These are phyloP conservation scores for Cirrhinus molitorella DNA, from an alignment of 2,797 vertebrate species.

Conservation along the genomic window DNA sequence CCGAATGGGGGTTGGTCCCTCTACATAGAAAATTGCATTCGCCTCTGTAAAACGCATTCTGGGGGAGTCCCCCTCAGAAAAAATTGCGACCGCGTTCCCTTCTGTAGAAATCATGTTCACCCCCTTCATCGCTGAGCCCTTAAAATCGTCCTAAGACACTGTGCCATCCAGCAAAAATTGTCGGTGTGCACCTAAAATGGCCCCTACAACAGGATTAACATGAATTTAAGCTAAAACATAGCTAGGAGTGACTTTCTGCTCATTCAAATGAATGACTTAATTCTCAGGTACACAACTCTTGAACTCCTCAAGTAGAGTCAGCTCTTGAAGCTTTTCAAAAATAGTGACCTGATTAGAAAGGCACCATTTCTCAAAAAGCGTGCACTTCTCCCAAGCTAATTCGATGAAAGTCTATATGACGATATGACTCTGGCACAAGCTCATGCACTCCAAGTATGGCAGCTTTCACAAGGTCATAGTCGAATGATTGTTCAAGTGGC, in stretches of 20 bases:
- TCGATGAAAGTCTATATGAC: not conserved
- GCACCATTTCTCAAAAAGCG: not conserved
- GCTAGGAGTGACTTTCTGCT: not conserved
- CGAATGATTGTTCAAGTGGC: not conserved
- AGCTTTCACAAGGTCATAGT: not conserved
- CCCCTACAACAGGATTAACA: too few relatives aligned
- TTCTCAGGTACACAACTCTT: not conserved
- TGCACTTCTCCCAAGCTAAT: not conserved
- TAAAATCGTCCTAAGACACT: too few relatives aligned
- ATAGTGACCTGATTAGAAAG: not conserved
- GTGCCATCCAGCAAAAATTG: not conserved
- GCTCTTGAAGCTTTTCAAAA: not conserved
- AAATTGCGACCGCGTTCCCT: too few relatives aligned
- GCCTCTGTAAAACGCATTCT: too few relatives aligned
- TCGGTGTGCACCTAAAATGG: not conserved
- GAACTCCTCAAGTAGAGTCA: not conserved
- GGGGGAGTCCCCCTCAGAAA: too few relatives aligned
- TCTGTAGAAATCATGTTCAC: too few relatives aligned
- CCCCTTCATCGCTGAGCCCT: too few relatives aligned
- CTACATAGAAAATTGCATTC: too few relatives aligned
- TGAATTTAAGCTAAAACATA: too few relatives aligned
- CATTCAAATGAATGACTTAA: not conserved
- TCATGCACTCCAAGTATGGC: not conserved
- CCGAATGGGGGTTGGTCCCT: too few relatives aligned
- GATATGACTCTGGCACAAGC: not conserved